Evolutionary conservation across 2,888 invertebrate species (phyloP).

Genomic region (Macropis europaea): DNA sequence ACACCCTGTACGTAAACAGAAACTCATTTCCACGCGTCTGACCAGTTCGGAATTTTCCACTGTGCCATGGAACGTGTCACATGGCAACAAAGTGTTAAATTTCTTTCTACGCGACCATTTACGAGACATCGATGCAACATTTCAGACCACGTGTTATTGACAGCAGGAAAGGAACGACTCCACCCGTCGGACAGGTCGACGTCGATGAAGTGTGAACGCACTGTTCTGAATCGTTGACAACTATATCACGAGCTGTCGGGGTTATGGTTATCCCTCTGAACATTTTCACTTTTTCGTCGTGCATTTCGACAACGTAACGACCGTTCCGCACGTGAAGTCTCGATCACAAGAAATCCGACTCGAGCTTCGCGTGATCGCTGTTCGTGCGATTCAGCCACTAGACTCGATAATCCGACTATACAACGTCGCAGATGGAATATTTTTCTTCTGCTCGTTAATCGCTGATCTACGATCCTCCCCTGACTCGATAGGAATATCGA

Average conservation of each 20-base stretch:
- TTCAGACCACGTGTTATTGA: background rate
- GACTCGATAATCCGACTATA: background rate
- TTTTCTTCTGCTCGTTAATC: background rate
- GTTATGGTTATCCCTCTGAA: background rate
- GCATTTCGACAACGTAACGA: slow-evolving; percentile 21
- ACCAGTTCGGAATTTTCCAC: too few species aligned
- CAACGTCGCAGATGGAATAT: slow-evolving; percentile 10
- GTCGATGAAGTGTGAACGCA: slow-evolving; percentile 34
- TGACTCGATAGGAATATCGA: background rate
- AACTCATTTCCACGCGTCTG: too few species aligned
- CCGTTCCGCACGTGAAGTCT: background rate
- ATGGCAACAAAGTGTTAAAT: too few species aligned
- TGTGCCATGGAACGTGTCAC: too few species aligned
- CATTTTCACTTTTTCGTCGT: background rate
- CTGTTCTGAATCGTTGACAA: slow-evolving; percentile 20
- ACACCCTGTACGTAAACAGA: too few species aligned
- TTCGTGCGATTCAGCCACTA: slow-evolving; percentile 21
- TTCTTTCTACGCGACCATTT: too few species aligned
- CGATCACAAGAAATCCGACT: slow-evolving; percentile 3
- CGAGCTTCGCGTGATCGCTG: slow-evolving; percentile 33
- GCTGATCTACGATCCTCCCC: slow-evolving; percentile 1
- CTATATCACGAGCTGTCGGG: slow-evolving; percentile 24
- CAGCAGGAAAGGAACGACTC: slow-evolving; percentile 20
- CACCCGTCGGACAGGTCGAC: slow-evolving; percentile 34
- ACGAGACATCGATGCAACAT: too few species aligned